phyloP scores from a whole-genome alignment of 2,888 invertebrate species.

The Spodoptera littoralis region DNA sequence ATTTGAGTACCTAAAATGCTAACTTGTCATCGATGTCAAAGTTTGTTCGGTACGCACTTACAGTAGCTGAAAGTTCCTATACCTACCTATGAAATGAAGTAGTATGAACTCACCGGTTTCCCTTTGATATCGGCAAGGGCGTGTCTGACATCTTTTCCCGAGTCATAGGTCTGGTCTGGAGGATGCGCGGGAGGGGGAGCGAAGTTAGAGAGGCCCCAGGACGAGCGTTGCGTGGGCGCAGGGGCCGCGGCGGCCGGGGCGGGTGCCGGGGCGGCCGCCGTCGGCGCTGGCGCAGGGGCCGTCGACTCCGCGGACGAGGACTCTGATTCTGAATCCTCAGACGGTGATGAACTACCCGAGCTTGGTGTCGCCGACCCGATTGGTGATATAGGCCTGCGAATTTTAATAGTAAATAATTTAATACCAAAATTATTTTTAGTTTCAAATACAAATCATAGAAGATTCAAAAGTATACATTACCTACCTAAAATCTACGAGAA shows the following conservation, averaged over 20 bases:
- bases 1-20: conserved; percentile 15
- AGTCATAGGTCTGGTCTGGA: conserved; percentile 83
- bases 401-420: too few species aligned
- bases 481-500: too few species aligned
- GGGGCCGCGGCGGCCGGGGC: conserved; percentile 65
- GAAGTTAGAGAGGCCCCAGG: conserved; percentile 85
- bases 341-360: conserved; percentile 81
- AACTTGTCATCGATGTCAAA: conserved; percentile 9
- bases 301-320: conserved; percentile 90
- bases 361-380: conserved; percentile 84
- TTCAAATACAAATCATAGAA: too few species aligned
- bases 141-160: conserved; percentile 87
- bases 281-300: conserved; percentile 88
- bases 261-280: conserved; percentile 64
- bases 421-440: too few species aligned
- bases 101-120: conserved; percentile 75
- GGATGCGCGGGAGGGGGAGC: conserved; percentile 77
- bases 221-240: conserved; percentile 79
- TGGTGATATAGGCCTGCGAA: conserved; percentile 80
- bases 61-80: background rate
- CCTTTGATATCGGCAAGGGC: conserved; percentile 87
- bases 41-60: too few species aligned
- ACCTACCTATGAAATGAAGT: too few species aligned
- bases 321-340: conserved; percentile 74
- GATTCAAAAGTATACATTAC: too few species aligned